Evolutionary conservation across 2,888 invertebrate species (phyloP), one percentile per base, ranked within the genome.

Genomic region (Erannis defoliaria): DNA sequence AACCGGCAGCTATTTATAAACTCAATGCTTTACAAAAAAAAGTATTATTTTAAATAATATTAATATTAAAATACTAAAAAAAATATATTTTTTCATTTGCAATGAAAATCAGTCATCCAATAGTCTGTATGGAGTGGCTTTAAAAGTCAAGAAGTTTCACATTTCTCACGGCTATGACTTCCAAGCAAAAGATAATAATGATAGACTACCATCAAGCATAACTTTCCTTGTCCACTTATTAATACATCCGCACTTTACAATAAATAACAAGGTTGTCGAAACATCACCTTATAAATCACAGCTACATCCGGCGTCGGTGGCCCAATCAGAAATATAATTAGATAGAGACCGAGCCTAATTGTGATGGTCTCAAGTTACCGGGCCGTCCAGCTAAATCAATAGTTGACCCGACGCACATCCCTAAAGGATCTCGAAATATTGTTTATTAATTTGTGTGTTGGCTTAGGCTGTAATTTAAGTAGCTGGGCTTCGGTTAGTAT

Each of bases 291-390:
- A 69, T 76, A 80, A 77, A 80, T 76, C 75, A 54, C 40, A 64
- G 62, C 57, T 55, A 57, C 54, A 43, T 66, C 63, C 65, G 67
- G 53, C 73, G 74, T 76, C 84, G 77, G 79, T 76, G 79, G 77
- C 80, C 82, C 88, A 89, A 92, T 92, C 89, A 88, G 86, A 89
- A 89, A 90, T 91, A 90, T 91, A 92, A 92, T 92, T 91, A 91
- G 86, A 89, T 90, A 82, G 85, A 85, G 88, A 82, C 84, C 81
- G 81, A 75, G 80, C 81, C 88, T 90, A 90, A 90, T 90, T 90
- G 90, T 89, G 84, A 84, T 77, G 85, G 87, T 89, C 90, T 91
- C 90, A 89, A 88, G 90, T 91, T 89, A 81, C 88, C 80, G 76
- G 68, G 80, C 84, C 82, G 81, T 82, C 80, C 80, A 77, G 76